Percentiles rank a stretch among this genome's conserved stretches.
Evolutionary conservation across 1,140 invertebrate genomes (phyloP).

Genomic region (Thaumetopoea pityocampa): DNA sequence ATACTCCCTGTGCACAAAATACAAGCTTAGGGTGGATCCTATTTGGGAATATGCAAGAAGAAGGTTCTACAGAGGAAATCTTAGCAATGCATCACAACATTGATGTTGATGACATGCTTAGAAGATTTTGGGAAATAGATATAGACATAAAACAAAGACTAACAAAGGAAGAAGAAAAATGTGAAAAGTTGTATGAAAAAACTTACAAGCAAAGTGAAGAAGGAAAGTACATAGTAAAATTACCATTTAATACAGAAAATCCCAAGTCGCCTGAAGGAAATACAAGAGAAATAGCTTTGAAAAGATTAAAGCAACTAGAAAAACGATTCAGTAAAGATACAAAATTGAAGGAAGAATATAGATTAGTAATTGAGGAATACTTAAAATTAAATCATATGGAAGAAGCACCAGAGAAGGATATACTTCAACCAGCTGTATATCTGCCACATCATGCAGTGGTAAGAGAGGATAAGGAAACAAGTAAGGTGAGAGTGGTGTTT

Average conservation of each 20-base stretch:
- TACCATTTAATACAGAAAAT: conserved; percentile 16
- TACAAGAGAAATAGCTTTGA: conserved; percentile 13
- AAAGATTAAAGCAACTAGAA: conserved; percentile 9
- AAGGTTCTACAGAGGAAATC: not conserved
- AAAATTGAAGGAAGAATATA: conserved; percentile 12
- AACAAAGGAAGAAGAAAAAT: conserved; percentile 1
- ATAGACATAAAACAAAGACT: not conserved
- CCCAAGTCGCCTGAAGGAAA: conserved; percentile 7
- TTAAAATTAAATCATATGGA: conserved; percentile 12
- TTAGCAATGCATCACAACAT: conserved; percentile 8
- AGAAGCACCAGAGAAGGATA: not conserved
- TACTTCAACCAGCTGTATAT: conserved; percentile 3
- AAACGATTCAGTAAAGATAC: conserved; percentile 10
- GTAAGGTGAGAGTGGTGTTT: conserved; percentile 6
- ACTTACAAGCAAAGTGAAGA: conserved; percentile 5
- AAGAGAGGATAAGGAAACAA: not conserved
- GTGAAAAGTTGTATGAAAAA: conserved; percentile 18
- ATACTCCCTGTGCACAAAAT: conserved; percentile 6
- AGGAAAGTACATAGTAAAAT: conserved; percentile 20
- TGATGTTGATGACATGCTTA: conserved; percentile 15
- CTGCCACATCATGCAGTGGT: conserved; percentile 9
- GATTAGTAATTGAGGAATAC: conserved; percentile 18
- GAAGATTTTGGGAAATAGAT: conserved; percentile 23
- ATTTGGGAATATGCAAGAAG: conserved; percentile 4
- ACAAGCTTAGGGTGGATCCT: conserved; percentile 18